Base-by-base conservation (phyloP, 1,140 invertebrate genomes). In the Orchestia grillus region DNA sequence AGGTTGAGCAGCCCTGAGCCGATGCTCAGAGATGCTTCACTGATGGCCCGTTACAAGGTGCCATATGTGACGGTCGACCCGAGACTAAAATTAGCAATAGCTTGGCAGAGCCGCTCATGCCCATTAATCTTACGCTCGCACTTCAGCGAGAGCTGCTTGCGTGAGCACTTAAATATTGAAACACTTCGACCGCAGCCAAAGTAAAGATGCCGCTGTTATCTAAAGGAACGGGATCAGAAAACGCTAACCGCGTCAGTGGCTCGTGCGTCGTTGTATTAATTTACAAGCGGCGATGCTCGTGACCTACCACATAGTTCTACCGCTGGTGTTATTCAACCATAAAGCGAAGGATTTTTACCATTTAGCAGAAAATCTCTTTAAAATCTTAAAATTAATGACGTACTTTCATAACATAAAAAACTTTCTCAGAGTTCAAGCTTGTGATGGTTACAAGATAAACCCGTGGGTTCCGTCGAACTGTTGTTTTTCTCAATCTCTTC, bases 51-150 rank as follows among this genome's bases (percentile, higher is more conserved):
- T 94, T 94, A 94, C 92, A 45, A 40, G 36, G 41, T 45, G 92
- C 44, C 43, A 44, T 44, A 94, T 94, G 44, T n/a, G 92, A 42
- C 41, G 36, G 44, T 44, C 40, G 44, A 94, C 41, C 43, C 43
- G 43, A 40, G 92, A 94, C 92, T 94, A 94, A 45, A 94, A 45
- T 94, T 94, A 94, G 92, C 92, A 47, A 45, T 47, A 94, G 43
- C 43, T 94, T 94, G 92, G 92, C 92, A 94, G 92, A 44, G 92
- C 19, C 44, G 44, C 92, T 44, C 44, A 94, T 94, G 92, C 92
- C 43, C 92, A 94, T 94, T 94, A 94, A 94, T 94, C 92, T 94
- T 94, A 44, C 92, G 41, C 41, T 44, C 92, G 1, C 44, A 94
- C 92, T 42, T 94, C 92, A 47, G 44, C 92, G 43, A 6, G 43